These are phyloP conservation scores for Ethmia dodecea DNA, from an alignment of 2,888 invertebrate genomes.

Conservation along the genomic window DNA sequence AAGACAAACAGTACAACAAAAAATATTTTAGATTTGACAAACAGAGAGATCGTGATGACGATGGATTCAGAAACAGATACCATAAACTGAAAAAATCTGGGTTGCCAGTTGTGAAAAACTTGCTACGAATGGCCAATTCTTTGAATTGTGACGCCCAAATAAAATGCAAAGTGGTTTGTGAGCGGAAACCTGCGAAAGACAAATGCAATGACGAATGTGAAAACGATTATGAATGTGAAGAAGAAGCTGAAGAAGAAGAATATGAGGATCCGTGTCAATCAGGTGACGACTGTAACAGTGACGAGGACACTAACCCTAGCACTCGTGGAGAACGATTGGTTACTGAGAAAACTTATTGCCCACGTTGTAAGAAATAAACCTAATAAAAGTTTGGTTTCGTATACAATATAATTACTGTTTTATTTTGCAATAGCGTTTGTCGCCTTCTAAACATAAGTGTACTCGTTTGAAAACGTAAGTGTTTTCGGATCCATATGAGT, in stretches of 20 bases:
- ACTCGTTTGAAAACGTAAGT: no score
- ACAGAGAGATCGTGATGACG: background rate
- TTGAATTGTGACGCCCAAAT: background rate
- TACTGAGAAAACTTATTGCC: conserved; percentile 7
- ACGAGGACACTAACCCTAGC: background rate
- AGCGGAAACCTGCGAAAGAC: no score
- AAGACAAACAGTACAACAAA: background rate
- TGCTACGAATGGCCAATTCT: background rate
- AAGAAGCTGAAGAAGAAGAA: background rate
- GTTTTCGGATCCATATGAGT: no score
- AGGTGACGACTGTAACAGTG: background rate
- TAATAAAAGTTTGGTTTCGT: no score
- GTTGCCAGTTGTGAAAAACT: background rate
- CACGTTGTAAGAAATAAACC: conserved; percentile 16
- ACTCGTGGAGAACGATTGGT: background rate
- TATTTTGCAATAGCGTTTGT: no score
- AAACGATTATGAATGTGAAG: background rate
- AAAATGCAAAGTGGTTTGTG: no score
- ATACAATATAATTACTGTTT: no score
- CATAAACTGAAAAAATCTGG: background rate
- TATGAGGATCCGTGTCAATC: background rate
- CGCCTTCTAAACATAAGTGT: no score
- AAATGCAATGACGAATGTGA: background rate
- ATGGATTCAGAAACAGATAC: background rate
- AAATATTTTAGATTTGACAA: no score